phyloP scores from a whole-genome alignment of 2,888 invertebrate species.

The Hermaeophaga mercurialis region DNA sequence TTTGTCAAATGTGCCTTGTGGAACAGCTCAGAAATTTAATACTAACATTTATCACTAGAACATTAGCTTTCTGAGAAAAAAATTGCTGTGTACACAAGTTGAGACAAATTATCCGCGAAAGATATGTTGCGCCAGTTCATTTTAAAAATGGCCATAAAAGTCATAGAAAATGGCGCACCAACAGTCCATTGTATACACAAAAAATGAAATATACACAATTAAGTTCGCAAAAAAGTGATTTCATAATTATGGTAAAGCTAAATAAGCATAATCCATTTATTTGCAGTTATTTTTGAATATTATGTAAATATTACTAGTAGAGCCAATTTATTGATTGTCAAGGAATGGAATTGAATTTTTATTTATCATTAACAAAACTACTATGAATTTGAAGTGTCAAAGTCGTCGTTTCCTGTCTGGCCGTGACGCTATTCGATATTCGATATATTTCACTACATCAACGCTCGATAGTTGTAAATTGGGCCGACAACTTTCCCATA shows the following conservation, averaged over 20 bases:
- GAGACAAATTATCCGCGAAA: slow-evolving; percentile 23
- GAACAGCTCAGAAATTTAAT: slow-evolving; percentile 35
- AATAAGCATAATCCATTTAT: no score
- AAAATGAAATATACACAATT: no score
- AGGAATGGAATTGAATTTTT: no score
- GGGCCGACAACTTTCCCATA: slow-evolving; percentile 27
- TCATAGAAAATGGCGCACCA: background rate
- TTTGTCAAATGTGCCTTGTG: slow-evolving; percentile 40
- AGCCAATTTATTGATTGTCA: no score
- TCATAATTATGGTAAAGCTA: no score
- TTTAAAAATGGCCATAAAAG: background rate
- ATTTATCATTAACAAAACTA: no score
- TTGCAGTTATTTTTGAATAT: no score
- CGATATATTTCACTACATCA: slow-evolving; percentile 6
- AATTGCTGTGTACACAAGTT: slow-evolving; percentile 34
- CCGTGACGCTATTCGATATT: background rate
- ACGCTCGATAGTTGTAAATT: slow-evolving; percentile 15
- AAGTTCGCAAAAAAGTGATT: no score
- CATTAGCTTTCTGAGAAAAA: slow-evolving; percentile 36
- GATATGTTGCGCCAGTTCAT: background rate
- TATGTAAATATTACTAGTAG: no score
- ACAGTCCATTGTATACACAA: no score
- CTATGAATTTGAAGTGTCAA: no score
- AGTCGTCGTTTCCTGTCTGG: no score
- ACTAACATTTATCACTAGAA: slow-evolving; percentile 38